Evolutionary conservation across 2,888 invertebrate species (phyloP).

Genomic region (Drosophila formosana): DNA sequence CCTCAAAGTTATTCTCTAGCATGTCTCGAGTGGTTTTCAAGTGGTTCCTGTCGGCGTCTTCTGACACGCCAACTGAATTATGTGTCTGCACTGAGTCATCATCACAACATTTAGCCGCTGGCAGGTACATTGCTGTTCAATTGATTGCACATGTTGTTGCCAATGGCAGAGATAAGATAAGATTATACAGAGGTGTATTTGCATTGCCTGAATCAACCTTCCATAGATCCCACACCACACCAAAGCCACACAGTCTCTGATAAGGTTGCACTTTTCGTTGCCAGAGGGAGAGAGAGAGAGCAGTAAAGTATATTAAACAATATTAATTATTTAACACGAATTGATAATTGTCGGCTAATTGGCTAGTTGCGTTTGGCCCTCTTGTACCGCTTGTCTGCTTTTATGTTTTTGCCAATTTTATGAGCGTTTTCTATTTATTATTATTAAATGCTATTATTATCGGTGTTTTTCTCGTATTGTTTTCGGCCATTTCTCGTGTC

Average conservation of each 20-base stretch:
- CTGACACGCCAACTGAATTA: constrained; percentile 55
- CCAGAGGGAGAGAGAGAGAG: constrained; percentile 11
- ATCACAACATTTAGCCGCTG: constrained; percentile 3
- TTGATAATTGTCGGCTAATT: constrained; percentile 61
- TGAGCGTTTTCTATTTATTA: constrained; percentile 19
- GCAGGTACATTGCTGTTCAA: constrained; percentile 8
- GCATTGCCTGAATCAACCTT: too few relatives aligned
- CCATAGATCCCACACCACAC: not conserved
- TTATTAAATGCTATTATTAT: constrained; percentile 17
- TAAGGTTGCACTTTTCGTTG: constrained; percentile 3
- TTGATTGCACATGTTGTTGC: constrained; percentile 39
- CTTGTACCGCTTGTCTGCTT: not conserved
- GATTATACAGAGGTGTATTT: constrained; percentile 13
- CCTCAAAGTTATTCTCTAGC: not conserved
- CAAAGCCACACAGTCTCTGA: not conserved
- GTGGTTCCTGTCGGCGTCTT: constrained; percentile 44
- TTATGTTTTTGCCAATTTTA: constrained; percentile 10
- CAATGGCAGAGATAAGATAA: constrained; percentile 32
- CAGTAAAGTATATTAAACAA: constrained; percentile 20
- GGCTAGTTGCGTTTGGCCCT: constrained; percentile 42
- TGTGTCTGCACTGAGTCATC: constrained; percentile 48
- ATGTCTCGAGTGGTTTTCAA: constrained; percentile 61
- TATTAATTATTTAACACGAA: constrained; percentile 59
- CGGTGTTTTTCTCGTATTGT: constrained; percentile 7
- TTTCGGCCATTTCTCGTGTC: constrained; percentile 4